These are phyloP conservation scores for Sylvilagus floridanus DNA, from an alignment of 2,797 vertebrate species.

Conservation along the genomic window DNA sequence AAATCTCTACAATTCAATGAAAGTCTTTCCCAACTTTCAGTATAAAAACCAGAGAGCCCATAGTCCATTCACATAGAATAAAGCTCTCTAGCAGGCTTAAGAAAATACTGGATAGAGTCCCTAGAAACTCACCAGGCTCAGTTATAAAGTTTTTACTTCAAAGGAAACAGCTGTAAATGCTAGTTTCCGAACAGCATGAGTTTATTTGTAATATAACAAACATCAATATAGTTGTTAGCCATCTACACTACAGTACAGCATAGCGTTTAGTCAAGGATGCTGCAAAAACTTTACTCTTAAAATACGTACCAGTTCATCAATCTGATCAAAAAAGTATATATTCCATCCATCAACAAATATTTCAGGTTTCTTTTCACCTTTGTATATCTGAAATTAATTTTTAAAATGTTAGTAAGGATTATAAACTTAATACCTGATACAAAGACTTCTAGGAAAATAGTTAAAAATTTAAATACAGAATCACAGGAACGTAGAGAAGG, in stretches of 20 bases:
- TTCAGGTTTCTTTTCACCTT: slow-evolving; percentile 92
- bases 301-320: slow-evolving; percentile 92
- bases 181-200: not conserved
- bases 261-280: slow-evolving; percentile 58
- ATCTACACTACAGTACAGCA: slow-evolving; percentile 39
- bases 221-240: not conserved
- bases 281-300: slow-evolving; percentile 67
- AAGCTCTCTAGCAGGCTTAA: slow-evolving; percentile 38
- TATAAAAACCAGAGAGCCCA: slow-evolving; percentile 24
- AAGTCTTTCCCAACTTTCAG: slow-evolving; percentile 23
- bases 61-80: not conserved
- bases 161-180: slow-evolving; percentile 13
- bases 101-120: slow-evolving; percentile 22
- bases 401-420: slow-evolving; percentile 69
- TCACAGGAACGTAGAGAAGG: slow-evolving; percentile 17
- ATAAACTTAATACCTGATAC: slow-evolving; percentile 62
- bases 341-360: slow-evolving; percentile 96
- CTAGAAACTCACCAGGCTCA: slow-evolving; percentile 50
- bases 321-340: slow-evolving; percentile 94
- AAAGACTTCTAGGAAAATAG: slow-evolving; percentile 67
- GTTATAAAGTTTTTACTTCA: slow-evolving; percentile 43
- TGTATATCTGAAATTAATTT: slow-evolving; percentile 92
- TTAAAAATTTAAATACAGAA: slow-evolving; percentile 67
- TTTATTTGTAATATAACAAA: slow-evolving; percentile 5
- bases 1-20: not conserved